phyloP scores from a whole-genome alignment of 2,888 invertebrate genomes.

The Ochropacha duplaris region DNA sequence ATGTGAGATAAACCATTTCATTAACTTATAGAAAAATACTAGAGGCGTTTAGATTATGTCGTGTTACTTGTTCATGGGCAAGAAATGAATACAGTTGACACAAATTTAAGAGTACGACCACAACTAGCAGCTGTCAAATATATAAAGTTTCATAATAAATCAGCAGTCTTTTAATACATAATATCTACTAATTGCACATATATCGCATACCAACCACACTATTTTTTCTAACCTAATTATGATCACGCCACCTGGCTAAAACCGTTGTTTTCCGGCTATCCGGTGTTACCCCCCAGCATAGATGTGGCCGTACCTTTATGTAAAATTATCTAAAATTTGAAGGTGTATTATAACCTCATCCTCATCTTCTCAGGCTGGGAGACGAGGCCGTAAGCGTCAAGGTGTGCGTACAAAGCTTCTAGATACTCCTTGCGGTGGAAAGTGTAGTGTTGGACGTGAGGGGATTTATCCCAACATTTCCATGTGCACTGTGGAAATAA shows the following conservation, averaged over 20 bases:
- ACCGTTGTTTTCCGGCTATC: background rate
- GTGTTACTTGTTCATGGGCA: background rate
- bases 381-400: slow-evolving; percentile 80
- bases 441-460: slow-evolving; percentile 88
- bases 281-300: background rate
- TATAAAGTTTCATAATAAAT: background rate
- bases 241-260: background rate
- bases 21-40: too few species aligned
- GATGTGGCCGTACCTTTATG: background rate
- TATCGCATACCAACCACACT: background rate
- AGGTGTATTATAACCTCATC: slow-evolving; percentile 48
- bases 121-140: background rate
- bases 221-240: background rate
- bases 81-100: background rate
- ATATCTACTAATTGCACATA: too few species aligned
- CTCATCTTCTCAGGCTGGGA: slow-evolving; percentile 64
- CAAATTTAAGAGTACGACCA: background rate
- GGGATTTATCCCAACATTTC: slow-evolving; percentile 90
- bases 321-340: background rate
- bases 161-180: background rate
- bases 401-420: slow-evolving; percentile 84
- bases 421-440: slow-evolving; percentile 87
- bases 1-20: too few species aligned
- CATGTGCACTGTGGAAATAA: slow-evolving; percentile 79
- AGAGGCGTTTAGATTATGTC: background rate